Evolutionary conservation across 2,797 vertebrate species (phyloP).

Genomic region (Tapirus indicus): DNA sequence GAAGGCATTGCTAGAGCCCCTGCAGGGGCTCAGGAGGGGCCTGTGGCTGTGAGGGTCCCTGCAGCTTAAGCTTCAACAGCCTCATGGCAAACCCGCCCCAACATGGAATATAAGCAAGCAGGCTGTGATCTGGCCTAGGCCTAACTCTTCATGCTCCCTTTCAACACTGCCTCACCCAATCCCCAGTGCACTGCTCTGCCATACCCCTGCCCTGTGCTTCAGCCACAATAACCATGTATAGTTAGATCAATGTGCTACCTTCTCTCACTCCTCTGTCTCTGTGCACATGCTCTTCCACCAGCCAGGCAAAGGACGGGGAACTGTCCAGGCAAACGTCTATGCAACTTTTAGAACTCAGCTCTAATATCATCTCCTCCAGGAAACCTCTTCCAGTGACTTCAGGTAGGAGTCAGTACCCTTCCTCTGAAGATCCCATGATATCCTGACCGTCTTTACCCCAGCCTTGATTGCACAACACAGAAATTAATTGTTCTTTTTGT

Average conservation of each 20-base stretch:
- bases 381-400: neutral
- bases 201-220: neutral
- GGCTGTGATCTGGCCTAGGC: neutral
- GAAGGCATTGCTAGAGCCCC: fast-evolving
- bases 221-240: neutral
- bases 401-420: neutral
- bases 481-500: neutral
- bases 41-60: neutral
- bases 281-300: too few species aligned
- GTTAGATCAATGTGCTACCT: fast-evolving
- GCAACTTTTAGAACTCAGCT: neutral
- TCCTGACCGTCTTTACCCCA: neutral
- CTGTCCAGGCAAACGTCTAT: neutral
- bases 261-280: neutral
- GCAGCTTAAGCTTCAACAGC: neutral
- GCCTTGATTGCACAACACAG: neutral
- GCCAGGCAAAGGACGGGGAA: neutral
- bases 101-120: fast-evolving
- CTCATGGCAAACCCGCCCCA: fast-evolving
- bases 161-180: fast-evolving
- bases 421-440: neutral
- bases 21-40: neutral
- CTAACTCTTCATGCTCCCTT: neutral
- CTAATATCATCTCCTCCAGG: neutral
- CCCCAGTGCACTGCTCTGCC: neutral